These are phyloP conservation scores for Yoshiicerus persimilis DNA, from an alignment of 1,140 invertebrate species.

Conservation along the genomic window DNA sequence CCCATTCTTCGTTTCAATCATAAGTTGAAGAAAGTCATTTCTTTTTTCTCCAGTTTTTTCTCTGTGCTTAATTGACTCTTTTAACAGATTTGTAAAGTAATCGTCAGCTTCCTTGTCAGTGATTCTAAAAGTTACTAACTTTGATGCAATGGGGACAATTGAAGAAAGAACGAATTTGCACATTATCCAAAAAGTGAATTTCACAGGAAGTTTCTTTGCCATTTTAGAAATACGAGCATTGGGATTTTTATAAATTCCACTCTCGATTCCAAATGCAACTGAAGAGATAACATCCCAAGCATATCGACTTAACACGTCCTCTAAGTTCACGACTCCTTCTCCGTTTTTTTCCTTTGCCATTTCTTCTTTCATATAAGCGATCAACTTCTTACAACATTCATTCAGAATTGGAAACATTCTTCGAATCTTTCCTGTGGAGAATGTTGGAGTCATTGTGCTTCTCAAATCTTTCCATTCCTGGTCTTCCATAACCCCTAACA, in stretches of 20 bases:
- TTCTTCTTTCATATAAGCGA: background rate
- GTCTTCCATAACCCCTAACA: background rate
- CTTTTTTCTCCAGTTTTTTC: slow-evolving; percentile 22
- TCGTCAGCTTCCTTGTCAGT: background rate
- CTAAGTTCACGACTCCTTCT: slow-evolving; percentile 53
- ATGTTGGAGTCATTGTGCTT: slow-evolving; percentile 21
- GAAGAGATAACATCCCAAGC: slow-evolving; percentile 58
- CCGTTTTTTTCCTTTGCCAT: background rate
- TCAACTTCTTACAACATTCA: background rate
- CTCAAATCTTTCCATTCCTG: slow-evolving; percentile 32
- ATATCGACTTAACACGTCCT: slow-evolving; percentile 51
- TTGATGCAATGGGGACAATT: background rate
- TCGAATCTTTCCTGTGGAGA: slow-evolving; percentile 37
- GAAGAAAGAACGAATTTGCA: background rate
- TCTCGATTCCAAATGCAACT: slow-evolving; percentile 58
- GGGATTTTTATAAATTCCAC: slow-evolving; percentile 46
- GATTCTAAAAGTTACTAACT: background rate
- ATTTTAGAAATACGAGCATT: slow-evolving; percentile 37
- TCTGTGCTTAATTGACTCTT: background rate
- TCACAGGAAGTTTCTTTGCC: background rate
- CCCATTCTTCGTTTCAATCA: slow-evolving; percentile 45
- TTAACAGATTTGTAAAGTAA: background rate
- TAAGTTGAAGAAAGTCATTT: slow-evolving; percentile 51
- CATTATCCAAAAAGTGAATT: background rate
- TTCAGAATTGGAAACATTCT: slow-evolving; percentile 22